Conservation (phyloP, 53 echinoderm and acorn worm genomes). For the Henricia sp. region DNA sequence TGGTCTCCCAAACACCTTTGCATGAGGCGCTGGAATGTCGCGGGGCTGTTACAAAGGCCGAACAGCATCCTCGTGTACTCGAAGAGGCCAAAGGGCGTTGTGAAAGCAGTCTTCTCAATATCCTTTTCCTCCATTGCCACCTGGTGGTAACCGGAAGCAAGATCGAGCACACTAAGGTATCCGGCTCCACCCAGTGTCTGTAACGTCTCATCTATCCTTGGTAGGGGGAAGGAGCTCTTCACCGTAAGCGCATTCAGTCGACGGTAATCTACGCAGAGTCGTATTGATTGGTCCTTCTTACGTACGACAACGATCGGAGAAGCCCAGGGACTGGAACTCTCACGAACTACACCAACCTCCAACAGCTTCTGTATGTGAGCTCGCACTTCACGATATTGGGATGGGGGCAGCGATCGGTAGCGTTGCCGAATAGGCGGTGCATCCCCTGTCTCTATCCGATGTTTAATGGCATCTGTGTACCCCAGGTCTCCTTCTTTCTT, state of each 20-base stretch:
- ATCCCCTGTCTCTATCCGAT: constrained; percentile 51
- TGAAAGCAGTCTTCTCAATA: constrained; percentile 70
- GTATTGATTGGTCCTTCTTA: constrained; percentile 48
- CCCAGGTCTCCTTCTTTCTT: constrained; percentile 23
- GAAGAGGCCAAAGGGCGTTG: constrained; percentile 32
- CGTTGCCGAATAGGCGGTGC: constrained; percentile 44
- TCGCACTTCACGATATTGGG: too few species aligned
- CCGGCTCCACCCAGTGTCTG: constrained; percentile 50
- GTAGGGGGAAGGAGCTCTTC: constrained; percentile 34
- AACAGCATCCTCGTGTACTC: constrained; percentile 45
- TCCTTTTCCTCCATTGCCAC: constrained; percentile 38
- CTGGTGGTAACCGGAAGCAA: constrained; percentile 60
- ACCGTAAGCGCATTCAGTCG: constrained; percentile 30
- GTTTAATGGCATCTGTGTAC: constrained; percentile 12
- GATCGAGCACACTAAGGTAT: constrained; percentile 60
- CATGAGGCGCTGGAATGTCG: constrained; percentile 61
- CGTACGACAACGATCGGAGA: constrained; percentile 44
- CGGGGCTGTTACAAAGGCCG: constrained; percentile 21
- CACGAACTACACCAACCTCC: constrained; percentile 48
- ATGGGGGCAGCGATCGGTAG: constrained; percentile 34
- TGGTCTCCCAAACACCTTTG: constrained; percentile 26
- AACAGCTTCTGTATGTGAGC: too few species aligned
- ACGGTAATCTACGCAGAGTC: constrained; percentile 37
- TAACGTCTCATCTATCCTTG: constrained; percentile 49
- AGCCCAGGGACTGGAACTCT: constrained; percentile 42